Evolutionary conservation across 1,140 invertebrate genomes (phyloP).

Genomic region (Leguminivora glycinivorella): DNA sequence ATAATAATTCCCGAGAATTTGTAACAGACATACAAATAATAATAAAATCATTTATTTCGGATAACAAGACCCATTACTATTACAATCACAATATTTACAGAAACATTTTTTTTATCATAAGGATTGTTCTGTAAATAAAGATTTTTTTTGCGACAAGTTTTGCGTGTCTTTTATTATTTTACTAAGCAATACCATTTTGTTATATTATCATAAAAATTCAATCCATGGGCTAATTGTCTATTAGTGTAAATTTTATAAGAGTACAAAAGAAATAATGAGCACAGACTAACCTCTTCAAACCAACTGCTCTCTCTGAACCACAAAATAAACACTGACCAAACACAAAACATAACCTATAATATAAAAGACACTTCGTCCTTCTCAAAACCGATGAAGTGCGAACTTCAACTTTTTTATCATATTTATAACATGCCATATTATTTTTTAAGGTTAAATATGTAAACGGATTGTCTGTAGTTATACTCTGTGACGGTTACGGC

Average conservation of each 20-base stretch:
- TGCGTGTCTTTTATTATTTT: too few relatives aligned
- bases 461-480: constrained; percentile 1
- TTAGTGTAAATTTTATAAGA: not conserved
- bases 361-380: constrained; percentile 15
- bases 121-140: too few relatives aligned
- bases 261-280: not conserved
- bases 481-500: constrained; percentile 9
- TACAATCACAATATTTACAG: too few relatives aligned
- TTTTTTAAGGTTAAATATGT: constrained; percentile 26
- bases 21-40: too few relatives aligned
- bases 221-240: too few relatives aligned
- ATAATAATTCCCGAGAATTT: too few relatives aligned
- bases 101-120: too few relatives aligned
- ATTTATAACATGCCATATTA: not conserved
- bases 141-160: too few relatives aligned
- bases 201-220: too few relatives aligned
- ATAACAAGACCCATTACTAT: too few relatives aligned
- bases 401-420: constrained; percentile 20
- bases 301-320: constrained; percentile 9
- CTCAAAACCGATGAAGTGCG: not conserved
- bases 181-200: too few relatives aligned
- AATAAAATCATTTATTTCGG: too few relatives aligned
- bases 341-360: constrained; percentile 3
- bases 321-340: constrained; percentile 8
- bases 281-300: constrained; percentile 14